Conservation (phyloP, 2,113 vertebrate genomes). For the Sterrhoptilus dennistouni region DNA sequence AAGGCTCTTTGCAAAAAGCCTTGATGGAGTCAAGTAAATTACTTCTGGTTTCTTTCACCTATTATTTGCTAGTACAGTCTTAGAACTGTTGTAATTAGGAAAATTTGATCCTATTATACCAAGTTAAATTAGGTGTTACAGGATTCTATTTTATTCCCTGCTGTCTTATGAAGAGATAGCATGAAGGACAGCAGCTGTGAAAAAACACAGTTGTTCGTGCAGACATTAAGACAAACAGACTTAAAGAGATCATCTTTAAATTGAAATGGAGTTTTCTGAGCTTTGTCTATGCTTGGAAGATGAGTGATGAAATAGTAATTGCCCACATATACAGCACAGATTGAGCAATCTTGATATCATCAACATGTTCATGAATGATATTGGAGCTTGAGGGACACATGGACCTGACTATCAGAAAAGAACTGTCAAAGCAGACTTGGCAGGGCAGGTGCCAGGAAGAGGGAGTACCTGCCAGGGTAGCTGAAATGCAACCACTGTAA, state of each 20-base stretch:
- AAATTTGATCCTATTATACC: neutral
- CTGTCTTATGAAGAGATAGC: neutral
- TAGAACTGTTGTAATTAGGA: neutral
- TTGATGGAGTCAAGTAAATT: neutral
- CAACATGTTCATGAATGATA: neutral
- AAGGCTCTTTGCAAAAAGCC: neutral
- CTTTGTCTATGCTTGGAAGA: neutral
- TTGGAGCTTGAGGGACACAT: neutral
- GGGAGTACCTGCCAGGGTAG: neutral
- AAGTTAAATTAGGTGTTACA: slow-evolving; percentile 27
- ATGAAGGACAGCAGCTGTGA: neutral
- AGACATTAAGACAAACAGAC: neutral
- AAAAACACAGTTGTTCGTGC: neutral
- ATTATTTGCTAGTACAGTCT: neutral
- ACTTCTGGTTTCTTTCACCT: slow-evolving; percentile 25
- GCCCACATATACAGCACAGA: neutral
- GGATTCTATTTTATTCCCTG: slow-evolving; percentile 7
- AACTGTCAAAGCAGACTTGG: neutral
- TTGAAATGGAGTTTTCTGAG: neutral
- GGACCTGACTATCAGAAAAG: neutral
- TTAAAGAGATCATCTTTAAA: slow-evolving; percentile 2
- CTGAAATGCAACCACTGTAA: neutral
- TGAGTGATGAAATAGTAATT: neutral
- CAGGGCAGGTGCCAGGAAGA: neutral
- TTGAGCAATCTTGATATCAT: neutral